Evolutionary conservation across 2,113 vertebrate species (phyloP), one percentile per base, ranked within the genome.

Genomic region (Zeus faber): DNA sequence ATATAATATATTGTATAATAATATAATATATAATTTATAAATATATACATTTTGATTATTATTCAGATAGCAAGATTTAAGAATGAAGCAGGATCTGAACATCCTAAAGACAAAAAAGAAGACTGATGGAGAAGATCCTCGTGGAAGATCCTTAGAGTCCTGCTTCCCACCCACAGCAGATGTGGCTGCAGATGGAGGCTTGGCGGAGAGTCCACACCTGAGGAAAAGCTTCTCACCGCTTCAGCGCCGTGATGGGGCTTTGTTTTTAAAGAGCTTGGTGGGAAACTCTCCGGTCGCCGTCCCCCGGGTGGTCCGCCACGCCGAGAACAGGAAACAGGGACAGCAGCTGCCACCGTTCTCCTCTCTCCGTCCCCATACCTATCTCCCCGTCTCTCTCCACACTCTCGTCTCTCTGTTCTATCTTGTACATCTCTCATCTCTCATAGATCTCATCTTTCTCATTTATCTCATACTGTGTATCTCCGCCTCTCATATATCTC

Each of bases 291-390:
- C n/a, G n/a, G n/a, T n/a, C n/a, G n/a, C n/a, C n/a, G 45, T 35
- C 58, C 69, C 59, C 67, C 56, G 59, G 52, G 64, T 64, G 56
- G 61, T 74, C 56, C 75, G 31, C 62, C 61, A 62, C 65, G 62
- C 46, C 58, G 62, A 58, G 70, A 82, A 66, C 59, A 29, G 63
- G 72, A 72, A 71, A 72, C 58, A 62, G 67, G 62, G 84, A 78
- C 84, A 87, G 82, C 74, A 85, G 87, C 49, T 80, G 85, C 76
- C 77, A 75, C 62, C 81, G 78, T 79, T 81, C 71, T 63, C 66
- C n/a, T 83, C 72, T 60, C 39, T 75, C 69, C 55, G 41, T 70
- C 72, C 58, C 45, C 31, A 18, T 21, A 41, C 14, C 13, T 48
- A 58, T 46, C 62, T 65, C 39, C 73, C 45, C 59, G 25, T 67